Base-by-base conservation (phyloP, 1,140 invertebrate species). In the Drosophila lowei region DNA sequence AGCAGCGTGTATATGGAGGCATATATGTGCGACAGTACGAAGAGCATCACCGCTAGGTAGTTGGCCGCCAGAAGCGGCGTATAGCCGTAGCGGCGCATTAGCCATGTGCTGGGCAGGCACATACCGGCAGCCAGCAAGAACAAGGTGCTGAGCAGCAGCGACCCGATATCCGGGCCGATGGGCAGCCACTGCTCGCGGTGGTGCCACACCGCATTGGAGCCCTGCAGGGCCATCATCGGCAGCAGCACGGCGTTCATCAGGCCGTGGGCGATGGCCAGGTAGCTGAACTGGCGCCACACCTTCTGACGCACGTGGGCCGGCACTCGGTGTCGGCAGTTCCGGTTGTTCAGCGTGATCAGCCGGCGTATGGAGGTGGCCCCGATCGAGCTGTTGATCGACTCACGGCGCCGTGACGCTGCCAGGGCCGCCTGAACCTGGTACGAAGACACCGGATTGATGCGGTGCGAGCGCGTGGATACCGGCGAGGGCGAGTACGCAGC, bases 321-420 rank as follows among this genome's bases (percentile, higher is more conserved):
- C 43, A 92, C 91, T 50, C 92, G 92, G 47, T 92, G 77, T 5
- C 93, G 92, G 30, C 92, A 91, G 21, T 92, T 89, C 16, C 94
- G 90, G 6, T 93, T 94, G n/a, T 91, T 91, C 4, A 94, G 92
- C 1, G 94, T 93, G 43, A 95, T 93, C 11, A 95, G 78, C 0
- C 94, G 92, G 8, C 94, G 90, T 1, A 95, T 94, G 5, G 94
- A 95, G 0, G 93, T 94, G 2, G 94, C 93, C 0, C 94, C 94
- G 18, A 94, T 94, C 2, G 94, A 94, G 48, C 94, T 94, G 58
- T 93, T 94, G 74, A 95, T 92, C 4, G 94, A 95, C 55, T 95
- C 94, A 2, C 93, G 92, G 9, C 94, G 92, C n/a, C 93, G 89
- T 58, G 92, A 93, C 15, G 85, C 89, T 9, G 83, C 90, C 60